These are phyloP conservation scores for Caenorhabditis wallacei DNA, from an alignment of 2,888 invertebrate species.

Conservation along the genomic window DNA sequence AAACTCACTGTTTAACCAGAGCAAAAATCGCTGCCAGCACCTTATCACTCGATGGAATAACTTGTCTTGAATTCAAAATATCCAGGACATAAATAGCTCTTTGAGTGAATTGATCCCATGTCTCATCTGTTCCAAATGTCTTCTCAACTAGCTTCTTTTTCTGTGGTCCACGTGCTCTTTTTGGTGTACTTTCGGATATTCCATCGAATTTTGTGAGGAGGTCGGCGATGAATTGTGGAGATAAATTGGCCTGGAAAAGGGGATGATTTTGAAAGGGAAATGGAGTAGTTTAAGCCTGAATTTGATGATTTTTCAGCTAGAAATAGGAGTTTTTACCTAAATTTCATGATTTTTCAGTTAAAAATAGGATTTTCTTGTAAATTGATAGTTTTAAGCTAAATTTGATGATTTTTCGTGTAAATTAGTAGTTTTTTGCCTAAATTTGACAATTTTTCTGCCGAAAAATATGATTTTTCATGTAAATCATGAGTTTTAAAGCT, in stretches of 20 bases:
- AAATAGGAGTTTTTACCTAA: no score
- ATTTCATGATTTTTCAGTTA: no score
- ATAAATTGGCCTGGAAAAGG: slow-evolving; percentile 55
- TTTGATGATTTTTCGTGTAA: no score
- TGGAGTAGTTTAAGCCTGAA: background rate
- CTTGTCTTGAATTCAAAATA: slow-evolving; percentile 57
- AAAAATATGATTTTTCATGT: no score
- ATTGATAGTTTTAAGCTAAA: no score
- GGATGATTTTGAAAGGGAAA: background rate
- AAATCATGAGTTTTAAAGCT: no score
- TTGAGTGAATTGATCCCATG: slow-evolving; percentile 51
- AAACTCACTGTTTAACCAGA: slow-evolving; percentile 73
- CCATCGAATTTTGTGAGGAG: slow-evolving; percentile 67
- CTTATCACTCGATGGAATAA: slow-evolving; percentile 59
- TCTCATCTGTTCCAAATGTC: slow-evolving; percentile 43
- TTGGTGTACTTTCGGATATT: slow-evolving; percentile 56
- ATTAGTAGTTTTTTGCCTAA: no score
- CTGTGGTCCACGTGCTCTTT: slow-evolving; percentile 64
- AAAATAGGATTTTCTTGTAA: background rate
- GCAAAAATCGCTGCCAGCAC: slow-evolving; percentile 71
- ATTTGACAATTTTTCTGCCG: no score
- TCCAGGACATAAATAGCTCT: slow-evolving; percentile 74
- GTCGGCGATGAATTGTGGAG: slow-evolving; percentile 51
- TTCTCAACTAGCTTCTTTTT: slow-evolving; percentile 41
- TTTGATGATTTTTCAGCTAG: no score